Evolutionary conservation across 2,888 invertebrate genomes (phyloP), one percentile per base, ranked within the genome.

Genomic region (Tenthredo mesomela): DNA sequence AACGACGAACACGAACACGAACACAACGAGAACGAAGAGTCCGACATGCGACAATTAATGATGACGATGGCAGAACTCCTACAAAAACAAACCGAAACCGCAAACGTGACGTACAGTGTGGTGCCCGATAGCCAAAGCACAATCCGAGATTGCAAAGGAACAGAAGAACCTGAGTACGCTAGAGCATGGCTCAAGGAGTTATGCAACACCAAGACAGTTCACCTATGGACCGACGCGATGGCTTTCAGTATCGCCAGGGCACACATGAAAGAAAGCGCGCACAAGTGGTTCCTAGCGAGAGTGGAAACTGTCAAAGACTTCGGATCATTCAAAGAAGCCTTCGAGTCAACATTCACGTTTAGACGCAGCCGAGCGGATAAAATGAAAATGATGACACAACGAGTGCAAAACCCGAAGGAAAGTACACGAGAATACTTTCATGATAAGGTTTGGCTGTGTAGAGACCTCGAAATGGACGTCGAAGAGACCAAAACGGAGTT

Each of bases 371-470:
- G 40, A 0, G 84, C 54, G 15, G 87, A 86, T 18, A 80, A 82
- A 67, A 25, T 87, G 0, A 73, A 75, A 10, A 9, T 18, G 0
- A 86, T 87, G 87, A 85, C 33, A n/a, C 77, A 85, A n/a, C 78
- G 86, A 4, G 80, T 67, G 2, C 87, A 86, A 75, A n/a, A 29
- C 2, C 10, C 54, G 1, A 67, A 71, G 15, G 86, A 87, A 61
- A 73, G 18, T 1, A 0, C 84, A 0, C 85, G 86, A 77, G 85
- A 86, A 1, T 86, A 85, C 25, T 73, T 86, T 54, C 37, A 85
- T 3, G 86, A 87, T 15, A 87, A 87, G 37, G 77, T 86, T 1
- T 87, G 86, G 86, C 37, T 86, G 9, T 86, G 86, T 15, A 25
- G 73, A 4, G 70, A 71, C 2, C 71, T 86, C 6, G 25, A 80